A percentile compares a stretch with the other conserved stretches of the same genome.
phyloP scores from a whole-genome alignment of 2,113 vertebrate genomes.

The Pipra filicauda region DNA sequence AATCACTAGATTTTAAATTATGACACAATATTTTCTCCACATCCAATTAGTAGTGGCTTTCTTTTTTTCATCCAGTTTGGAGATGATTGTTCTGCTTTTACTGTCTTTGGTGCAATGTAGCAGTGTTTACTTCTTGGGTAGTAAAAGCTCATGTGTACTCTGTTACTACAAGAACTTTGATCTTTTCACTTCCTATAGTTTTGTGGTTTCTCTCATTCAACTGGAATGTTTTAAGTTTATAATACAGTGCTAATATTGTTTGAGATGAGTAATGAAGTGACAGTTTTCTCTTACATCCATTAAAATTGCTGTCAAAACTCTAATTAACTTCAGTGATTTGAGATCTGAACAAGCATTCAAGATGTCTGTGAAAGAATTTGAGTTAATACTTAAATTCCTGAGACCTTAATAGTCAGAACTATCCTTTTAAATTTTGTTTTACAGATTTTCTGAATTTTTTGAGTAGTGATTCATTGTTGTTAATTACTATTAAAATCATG shows the following conservation, averaged over 20 bases:
- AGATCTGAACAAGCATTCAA: neutral
- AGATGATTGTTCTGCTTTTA: neutral
- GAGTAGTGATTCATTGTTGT: neutral
- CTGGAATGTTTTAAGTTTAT: neutral
- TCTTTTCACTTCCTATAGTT: neutral
- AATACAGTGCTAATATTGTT: neutral
- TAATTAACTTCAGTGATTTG: neutral
- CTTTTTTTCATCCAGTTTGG: neutral
- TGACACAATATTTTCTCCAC: neutral
- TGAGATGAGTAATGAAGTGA: neutral
- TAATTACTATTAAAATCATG: neutral
- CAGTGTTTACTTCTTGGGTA: neutral
- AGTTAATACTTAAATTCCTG: neutral
- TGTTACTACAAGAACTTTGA: neutral
- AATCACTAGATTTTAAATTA: neutral
- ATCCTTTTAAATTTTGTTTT: neutral
- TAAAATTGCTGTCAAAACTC: neutral
- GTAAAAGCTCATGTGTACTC: neutral
- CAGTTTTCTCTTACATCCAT: neutral
- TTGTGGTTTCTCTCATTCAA: neutral
- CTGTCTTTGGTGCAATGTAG: neutral
- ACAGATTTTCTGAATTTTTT: neutral
- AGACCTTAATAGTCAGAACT: neutral
- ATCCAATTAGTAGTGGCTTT: neutral
- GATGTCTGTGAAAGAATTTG: neutral